Base-by-base conservation (phyloP, 2,888 invertebrate genomes). In the Dicyrtomina minuta region DNA sequence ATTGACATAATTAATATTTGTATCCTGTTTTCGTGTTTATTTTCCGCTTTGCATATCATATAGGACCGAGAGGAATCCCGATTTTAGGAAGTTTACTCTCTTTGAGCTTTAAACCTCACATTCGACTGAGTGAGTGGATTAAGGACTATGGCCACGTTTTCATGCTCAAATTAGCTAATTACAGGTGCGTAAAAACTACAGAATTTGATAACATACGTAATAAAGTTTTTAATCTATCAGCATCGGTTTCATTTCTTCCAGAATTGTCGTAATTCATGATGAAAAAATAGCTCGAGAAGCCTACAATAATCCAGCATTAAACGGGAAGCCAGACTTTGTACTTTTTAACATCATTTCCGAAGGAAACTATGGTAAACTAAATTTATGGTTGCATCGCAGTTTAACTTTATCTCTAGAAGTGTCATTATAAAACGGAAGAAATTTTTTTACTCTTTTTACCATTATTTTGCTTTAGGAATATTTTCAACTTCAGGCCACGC, bases 31-130 rank as follows among this genome's bases (percentile, higher is more conserved):
- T 55, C 4, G 26, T 55, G n/a, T n/a, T n/a, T n/a, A n/a, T n/a
- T n/a, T n/a, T n/a, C n/a, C n/a, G n/a, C n/a, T n/a, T n/a, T n/a
- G n/a, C n/a, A n/a, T n/a, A 10, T n/a, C n/a, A 51, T 20, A 8
- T 22, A 64, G 64, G 64, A 12, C 64, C 64, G 8, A 64, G 49
- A 51, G 64, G 64, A 1, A 5, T 64, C 1, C 64, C 64, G 6
- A 13, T 64, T 20, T 13, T 64, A n/a, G 64, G 64, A 26, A 51
- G 49, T 27, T 27, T 64, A 13, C 22, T 64, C 12, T 51, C 46
- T 4, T 3, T 64, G 10, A 26, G 27, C 12, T 26, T 44, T 20
- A 22, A 24, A 3, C 64, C 64, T 4, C 64, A 64, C 24, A n/a
- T 64, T 6, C n/a, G 24, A 33, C 27, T 64, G 2, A 24, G 64